phyloP scores from a whole-genome alignment of 2,797 vertebrate species.

The Tinamus major region DNA sequence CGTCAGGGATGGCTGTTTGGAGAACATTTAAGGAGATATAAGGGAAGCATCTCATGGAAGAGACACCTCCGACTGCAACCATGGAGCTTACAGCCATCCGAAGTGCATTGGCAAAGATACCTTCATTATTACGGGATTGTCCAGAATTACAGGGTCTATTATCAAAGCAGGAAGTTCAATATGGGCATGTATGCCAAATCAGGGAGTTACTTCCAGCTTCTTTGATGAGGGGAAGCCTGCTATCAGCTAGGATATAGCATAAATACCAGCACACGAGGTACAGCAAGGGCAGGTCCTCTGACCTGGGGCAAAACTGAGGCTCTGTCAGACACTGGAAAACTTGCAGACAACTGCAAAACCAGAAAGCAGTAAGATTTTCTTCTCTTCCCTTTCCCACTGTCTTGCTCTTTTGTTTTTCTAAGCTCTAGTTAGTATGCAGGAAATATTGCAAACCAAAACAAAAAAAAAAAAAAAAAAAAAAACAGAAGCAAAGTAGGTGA shows the following conservation, averaged over 20 bases:
- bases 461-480: fast-evolving
- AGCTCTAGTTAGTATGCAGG: not conserved
- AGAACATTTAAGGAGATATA: not conserved
- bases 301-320: fast-evolving
- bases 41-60: not conserved
- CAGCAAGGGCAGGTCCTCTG: not conserved
- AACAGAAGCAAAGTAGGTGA: not conserved
- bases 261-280: fast-evolving
- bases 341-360: not conserved
- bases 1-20: not conserved
- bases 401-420: not conserved
- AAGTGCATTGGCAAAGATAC: not conserved
- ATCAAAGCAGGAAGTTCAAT: not conserved
- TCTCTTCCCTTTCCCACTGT: not conserved
- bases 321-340: not conserved
- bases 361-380: not conserved
- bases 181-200: not conserved
- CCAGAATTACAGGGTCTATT: not conserved
- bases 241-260: not conserved
- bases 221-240: not conserved
- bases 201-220: not conserved
- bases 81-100: not conserved
- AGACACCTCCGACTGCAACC: not conserved
- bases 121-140: not conserved
- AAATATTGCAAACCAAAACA: not conserved